These are phyloP conservation scores for Microctenopoma steveboyesi DNA, from an alignment of 2,797 vertebrate genomes.

Conservation along the genomic window DNA sequence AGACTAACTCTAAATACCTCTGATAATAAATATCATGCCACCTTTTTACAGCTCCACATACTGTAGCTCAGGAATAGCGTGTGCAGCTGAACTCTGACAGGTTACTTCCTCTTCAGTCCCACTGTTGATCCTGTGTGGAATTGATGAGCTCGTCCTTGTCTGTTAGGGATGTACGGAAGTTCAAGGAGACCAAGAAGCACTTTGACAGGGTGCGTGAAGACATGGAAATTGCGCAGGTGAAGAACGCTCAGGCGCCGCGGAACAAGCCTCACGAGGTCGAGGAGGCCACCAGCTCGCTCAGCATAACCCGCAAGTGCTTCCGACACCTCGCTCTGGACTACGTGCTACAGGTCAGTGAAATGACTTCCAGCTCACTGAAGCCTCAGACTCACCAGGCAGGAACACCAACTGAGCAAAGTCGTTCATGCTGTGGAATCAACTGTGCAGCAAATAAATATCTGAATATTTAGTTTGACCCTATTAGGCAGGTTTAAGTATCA, in stretches of 20 bases:
- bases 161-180: constrained; percentile 92
- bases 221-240: constrained; percentile 94
- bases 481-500: too few species aligned
- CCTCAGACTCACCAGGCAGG: too few species aligned
- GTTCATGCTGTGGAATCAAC: too few species aligned
- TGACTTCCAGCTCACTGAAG: neutral
- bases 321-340: constrained; percentile 95
- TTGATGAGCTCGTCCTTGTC: neutral
- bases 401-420: too few species aligned
- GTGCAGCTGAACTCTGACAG: constrained; percentile 10
- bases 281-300: constrained; percentile 90
- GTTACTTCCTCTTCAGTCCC: neutral
- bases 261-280: constrained; percentile 97
- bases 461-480: too few species aligned
- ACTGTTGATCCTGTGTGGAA: neutral
- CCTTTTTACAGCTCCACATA: constrained; percentile 13
- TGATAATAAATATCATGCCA: constrained; percentile 42
- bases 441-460: too few species aligned
- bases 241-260: constrained; percentile 93
- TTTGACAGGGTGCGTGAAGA: constrained; percentile 95
- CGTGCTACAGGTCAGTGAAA: constrained; percentile 88
- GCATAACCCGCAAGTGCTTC: constrained; percentile 94
- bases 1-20: constrained; percentile 14
- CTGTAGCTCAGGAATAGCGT: constrained; percentile 7
- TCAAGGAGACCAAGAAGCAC: constrained; percentile 98